Base-by-base conservation (phyloP, 2,797 vertebrate species). In the Chelonia mydas region DNA sequence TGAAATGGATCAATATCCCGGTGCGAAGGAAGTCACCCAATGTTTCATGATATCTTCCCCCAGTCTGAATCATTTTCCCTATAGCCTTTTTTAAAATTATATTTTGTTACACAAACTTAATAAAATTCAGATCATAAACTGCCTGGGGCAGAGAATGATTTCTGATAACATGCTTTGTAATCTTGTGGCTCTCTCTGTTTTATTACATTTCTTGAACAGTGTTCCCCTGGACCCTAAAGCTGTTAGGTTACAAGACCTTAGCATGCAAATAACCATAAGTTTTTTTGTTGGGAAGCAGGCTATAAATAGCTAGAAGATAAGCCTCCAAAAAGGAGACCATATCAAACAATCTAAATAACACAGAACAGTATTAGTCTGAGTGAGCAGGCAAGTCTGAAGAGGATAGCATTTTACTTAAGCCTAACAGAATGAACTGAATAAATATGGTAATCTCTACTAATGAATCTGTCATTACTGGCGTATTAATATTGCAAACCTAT, bases 71-170 rank as follows among this genome's bases (percentile, higher is more conserved):
- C n/a, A 21, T 68, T 68, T 37, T 37, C n/a, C 15, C n/a, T 37
- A 19, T 21, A 21, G 65, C n/a, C n/a, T 68, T 68, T 54, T 68
- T 37, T 5, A 21, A 37, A 37, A 68, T 37, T n/a, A n/a, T n/a
- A 68, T 68, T 9, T 37, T 37, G 65, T 37, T 68, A 37, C n/a
- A 68, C 17, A 37, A n/a, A 68, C n/a, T 55, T 53, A 77, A 61
- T 33, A 68, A 72, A 79, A 91, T 31, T 19, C 47, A 94, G 83
- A 81, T 68, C 74, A 86, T 82, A 89, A 89, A 50, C 4, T 79
- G 9, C 51, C 76, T 81, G 7, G 59, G 31, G 49, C 41, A 92
- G 33, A 41, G 47, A 53, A 59, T 78, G 11, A 84, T 2, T 1
- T 76, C 0, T 68, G 4, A 5, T 45, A 90, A 5, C 12, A 61